Conservation (phyloP, 1,140 invertebrate genomes). For the Halesus radiatus region DNA sequence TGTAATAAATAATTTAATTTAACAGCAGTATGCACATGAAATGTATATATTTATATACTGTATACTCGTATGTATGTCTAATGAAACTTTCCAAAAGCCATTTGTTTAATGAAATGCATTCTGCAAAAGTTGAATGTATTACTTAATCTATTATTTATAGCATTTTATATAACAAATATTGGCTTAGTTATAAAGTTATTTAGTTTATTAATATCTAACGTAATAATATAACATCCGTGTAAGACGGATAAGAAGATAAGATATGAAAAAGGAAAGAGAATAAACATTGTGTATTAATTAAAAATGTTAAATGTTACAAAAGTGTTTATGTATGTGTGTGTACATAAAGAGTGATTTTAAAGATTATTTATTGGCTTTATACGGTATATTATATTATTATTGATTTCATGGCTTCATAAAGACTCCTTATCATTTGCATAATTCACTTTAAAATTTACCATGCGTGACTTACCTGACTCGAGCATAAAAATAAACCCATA, state of each 20-base stretch:
- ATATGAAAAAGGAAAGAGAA: not conserved
- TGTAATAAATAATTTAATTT: too few species aligned
- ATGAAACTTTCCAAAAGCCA: not conserved
- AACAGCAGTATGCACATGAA: too few species aligned
- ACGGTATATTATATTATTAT: not conserved
- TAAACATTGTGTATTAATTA: not conserved
- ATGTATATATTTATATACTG: too few species aligned
- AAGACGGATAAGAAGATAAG: not conserved
- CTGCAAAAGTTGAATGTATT: not conserved
- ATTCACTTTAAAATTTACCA: too few species aligned
- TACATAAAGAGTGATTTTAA: conserved; percentile 9
- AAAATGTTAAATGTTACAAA: not conserved
- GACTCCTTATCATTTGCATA: too few species aligned
- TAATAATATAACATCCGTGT: not conserved
- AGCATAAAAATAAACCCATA: too few species aligned
- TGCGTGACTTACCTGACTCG: too few species aligned
- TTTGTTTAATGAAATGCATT: conserved; percentile 2
- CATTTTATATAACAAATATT: conserved; percentile 23
- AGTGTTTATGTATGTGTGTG: not conserved
- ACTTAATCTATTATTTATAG: conserved; percentile 17
- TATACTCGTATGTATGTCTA: too few species aligned
- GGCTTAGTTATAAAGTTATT: conserved; percentile 40
- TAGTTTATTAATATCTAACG: conserved; percentile 27
- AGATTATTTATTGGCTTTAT: conserved; percentile 26
- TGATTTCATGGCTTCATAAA: too few species aligned